Evolutionary conservation across 2,888 invertebrate species (phyloP), one percentile per base, ranked within the genome.

Genomic region (Rhodophaea formosa): DNA sequence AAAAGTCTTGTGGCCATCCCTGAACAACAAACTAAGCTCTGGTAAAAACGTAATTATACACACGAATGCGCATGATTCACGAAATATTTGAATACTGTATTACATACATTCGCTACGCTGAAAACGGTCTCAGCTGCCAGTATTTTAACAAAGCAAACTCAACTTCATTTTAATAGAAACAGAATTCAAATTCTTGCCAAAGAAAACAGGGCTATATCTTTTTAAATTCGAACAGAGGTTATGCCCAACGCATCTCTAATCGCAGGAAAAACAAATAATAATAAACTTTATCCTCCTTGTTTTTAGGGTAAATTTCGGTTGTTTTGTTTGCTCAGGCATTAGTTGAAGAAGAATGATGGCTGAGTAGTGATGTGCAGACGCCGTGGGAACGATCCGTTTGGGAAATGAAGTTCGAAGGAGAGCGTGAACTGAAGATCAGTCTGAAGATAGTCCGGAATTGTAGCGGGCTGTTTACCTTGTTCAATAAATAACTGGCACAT

Each of bases 331-430:
- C 12, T 58, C 30, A 53, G 58, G 65, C 59, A 60, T 74, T 70
- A 62, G 66, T 73, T 68, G 72, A 70, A 74, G 78, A 80, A 72
- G 78, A 79, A 63, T 64, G 71, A 76, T 70, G 69, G 72, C 65
- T 67, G 67, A 74, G 72, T 75, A 62, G 79, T 83, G 86, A 86
- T 83, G 84, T 80, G 76, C 77, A 73, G 75, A 79, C 71, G 74
- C 76, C 88, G 88, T 89, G 88, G 88, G 88, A 89, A 88, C 83
- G 74, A 76, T 80, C 75, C 66, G 82, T 81, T 84, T 77, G 70
- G 78, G 82, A 82, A 84, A 79, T 75, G 67, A 72, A 74, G 77
- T 62, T 71, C 69, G 64, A 74, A 80, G 74, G 79, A 78, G 80
- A 84, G 76, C 81, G 78, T 72, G 75, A 82, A 77, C 73, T 68